Base-by-base conservation (phyloP, 2,888 invertebrate genomes). In the Lordiphosa fenestrarum region DNA sequence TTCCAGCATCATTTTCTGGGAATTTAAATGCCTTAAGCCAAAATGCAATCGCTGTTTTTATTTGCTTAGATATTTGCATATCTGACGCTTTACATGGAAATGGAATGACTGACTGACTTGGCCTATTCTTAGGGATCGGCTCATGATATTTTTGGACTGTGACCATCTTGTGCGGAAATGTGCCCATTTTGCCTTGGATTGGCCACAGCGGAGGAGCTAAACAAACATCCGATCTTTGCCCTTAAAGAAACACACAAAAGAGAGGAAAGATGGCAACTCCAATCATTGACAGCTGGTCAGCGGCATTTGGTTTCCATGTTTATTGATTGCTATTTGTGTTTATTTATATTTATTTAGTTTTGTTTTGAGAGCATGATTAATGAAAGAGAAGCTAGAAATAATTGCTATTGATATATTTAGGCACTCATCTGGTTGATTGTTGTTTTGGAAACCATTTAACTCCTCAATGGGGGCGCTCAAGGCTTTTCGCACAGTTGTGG, bases 1-100 rank as follows among this genome's bases (percentile, higher is more conserved):
- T 80, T 78, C 56, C 80, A 59, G 54, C 77, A 80, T 60, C 51
- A 69, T 80, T 78, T 77, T 80, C 80, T 80, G 73, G 71, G 76
- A 78, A 78, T 70, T 65, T 30, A 30, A 30, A 30, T 30, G 42
- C 23, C 42, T 30, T 42, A 13, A 30, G 40, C 42, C 30, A 9
- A 52, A 51, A 58, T 23, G 39, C 41, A 62, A 49, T 19, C 53
- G n/a, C 13, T 33, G 42, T 48, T 49, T 36, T 47, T 42, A 12
- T n/a, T 37, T 37, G n/a, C 12, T 37, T 37, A 30, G 37, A 37
- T 37, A 37, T 37, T 37, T 37, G 37, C 37, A 37, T 37, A 37
- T 37, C 37, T 5, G 6, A 13, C 37, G 37, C n/a, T 42, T 36
- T 36, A 37, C 38, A 13, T 48, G 12, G 48, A 48, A 48, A 21